These are phyloP conservation scores for Drosophila setifemur DNA, from an alignment of 1,140 invertebrate genomes.

Conservation along the genomic window DNA sequence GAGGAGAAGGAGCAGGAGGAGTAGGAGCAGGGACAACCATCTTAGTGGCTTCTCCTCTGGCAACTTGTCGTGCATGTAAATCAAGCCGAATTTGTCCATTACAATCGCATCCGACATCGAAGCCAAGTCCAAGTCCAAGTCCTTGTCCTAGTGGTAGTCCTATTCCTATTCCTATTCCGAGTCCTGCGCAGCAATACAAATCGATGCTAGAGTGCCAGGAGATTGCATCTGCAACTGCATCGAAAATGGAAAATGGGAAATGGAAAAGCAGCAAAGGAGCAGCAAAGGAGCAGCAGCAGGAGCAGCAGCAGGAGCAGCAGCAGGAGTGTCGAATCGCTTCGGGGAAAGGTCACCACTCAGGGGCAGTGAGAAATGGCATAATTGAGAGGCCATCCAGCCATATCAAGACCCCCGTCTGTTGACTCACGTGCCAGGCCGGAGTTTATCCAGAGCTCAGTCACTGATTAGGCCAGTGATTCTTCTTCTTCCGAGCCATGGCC, in stretches of 20 bases:
- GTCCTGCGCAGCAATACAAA: slow-evolving; percentile 18
- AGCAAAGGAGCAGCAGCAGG: too few species aligned
- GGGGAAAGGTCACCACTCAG: neutral
- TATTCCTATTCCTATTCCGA: too few species aligned
- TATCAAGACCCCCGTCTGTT: neutral
- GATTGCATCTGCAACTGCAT: slow-evolving; percentile 4
- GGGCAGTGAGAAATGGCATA: neutral
- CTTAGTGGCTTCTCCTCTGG: neutral
- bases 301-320: too few species aligned
- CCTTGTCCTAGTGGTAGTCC: too few species aligned
- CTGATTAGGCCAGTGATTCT: too few species aligned
- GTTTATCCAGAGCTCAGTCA: too few species aligned
- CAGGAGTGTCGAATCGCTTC: too few species aligned
- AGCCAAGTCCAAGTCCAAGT: slow-evolving; percentile 17
- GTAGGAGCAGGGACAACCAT: too few species aligned
- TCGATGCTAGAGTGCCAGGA: slow-evolving; percentile 1
- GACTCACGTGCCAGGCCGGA: neutral
- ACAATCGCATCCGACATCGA: slow-evolving; percentile 33
- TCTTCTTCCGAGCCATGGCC: too few species aligned
- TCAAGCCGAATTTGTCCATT: slow-evolving; percentile 39
- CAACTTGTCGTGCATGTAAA: slow-evolving; percentile 33
- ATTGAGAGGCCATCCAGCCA: neutral
- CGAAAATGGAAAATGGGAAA: too few species aligned
- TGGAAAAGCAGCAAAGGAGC: too few species aligned
- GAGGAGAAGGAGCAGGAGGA: too few species aligned